Evolutionary conservation across 1,140 invertebrate species (phyloP).

Genomic region (Nephotettix cincticeps): DNA sequence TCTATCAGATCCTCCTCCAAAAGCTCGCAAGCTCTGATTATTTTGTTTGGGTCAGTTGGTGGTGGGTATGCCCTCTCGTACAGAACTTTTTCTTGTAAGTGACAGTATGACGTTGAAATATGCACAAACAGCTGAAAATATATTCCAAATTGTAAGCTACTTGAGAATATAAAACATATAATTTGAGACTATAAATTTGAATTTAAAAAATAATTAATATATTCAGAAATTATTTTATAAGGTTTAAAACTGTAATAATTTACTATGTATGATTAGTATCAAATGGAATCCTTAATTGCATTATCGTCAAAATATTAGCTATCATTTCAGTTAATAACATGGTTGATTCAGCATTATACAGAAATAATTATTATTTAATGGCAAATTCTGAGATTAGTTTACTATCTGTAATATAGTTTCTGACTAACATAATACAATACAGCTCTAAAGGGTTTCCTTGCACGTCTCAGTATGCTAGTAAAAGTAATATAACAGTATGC

Average conservation of each 20-base stretch:
- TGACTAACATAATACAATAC: too few relatives aligned
- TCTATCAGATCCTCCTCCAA: slow-evolving; percentile 77
- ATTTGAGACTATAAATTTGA: slow-evolving; percentile 46
- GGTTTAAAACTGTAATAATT: background rate
- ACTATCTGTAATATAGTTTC: too few relatives aligned
- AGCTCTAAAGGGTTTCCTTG: too few relatives aligned
- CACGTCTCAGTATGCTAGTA: too few relatives aligned
- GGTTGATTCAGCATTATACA: too few relatives aligned
- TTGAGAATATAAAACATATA: background rate
- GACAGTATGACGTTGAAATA: slow-evolving; percentile 64
- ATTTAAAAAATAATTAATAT: slow-evolving; percentile 83
- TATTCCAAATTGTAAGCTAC: background rate
- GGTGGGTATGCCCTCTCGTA: slow-evolving; percentile 78
- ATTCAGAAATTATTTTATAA: slow-evolving; percentile 49
- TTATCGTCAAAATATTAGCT: too few relatives aligned
- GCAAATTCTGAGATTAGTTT: too few relatives aligned
- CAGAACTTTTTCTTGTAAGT: slow-evolving; percentile 61
- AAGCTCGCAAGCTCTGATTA: slow-evolving; percentile 87
- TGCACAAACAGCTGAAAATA: slow-evolving; percentile 53
- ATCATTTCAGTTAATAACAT: too few relatives aligned
- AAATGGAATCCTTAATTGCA: too few relatives aligned
- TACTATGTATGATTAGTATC: background rate
- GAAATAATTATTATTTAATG: too few relatives aligned
- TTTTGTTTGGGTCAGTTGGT: slow-evolving; percentile 82
- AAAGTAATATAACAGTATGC: too few relatives aligned